These are phyloP conservation scores for Knipowitschia caucasica DNA, from an alignment of 2,797 vertebrate species.

Conservation along the genomic window DNA sequence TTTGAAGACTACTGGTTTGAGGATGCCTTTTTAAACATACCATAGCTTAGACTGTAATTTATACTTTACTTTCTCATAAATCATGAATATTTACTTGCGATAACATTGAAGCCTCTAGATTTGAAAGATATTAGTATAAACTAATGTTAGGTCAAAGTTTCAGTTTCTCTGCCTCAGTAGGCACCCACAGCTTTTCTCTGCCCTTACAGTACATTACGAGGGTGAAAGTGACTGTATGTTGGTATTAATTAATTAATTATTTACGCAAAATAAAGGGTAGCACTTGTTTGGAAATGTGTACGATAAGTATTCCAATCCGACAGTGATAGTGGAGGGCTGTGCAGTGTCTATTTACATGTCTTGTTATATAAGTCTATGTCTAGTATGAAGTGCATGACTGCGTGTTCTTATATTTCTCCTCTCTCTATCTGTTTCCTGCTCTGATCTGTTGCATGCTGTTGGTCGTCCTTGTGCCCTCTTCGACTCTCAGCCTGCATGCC, in stretches of 20 bases:
- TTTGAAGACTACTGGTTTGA: not conserved
- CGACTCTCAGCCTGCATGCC: conserved; percentile 79
- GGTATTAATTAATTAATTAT: no score
- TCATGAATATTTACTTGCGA: not conserved
- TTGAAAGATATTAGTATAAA: no score
- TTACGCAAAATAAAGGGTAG: no score
- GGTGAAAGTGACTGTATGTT: no score
- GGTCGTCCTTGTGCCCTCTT: conserved; percentile 57
- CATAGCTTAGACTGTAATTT: no score
- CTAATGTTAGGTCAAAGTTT: no score
- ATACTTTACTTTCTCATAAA: not conserved
- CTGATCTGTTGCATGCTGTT: conserved; percentile 66
- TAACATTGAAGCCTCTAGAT: not conserved
- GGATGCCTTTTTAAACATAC: not conserved
- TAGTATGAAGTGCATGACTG: conserved; percentile 65
- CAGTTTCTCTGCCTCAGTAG: no score
- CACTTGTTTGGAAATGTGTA: no score
- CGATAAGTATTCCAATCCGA: conserved; percentile 6
- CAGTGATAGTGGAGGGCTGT: conserved; percentile 40
- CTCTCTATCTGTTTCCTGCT: conserved; percentile 63
- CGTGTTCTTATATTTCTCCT: conserved; percentile 64
- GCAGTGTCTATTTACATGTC: conserved; percentile 56
- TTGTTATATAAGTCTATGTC: conserved; percentile 46
- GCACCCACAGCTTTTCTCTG: no score
- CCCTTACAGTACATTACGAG: no score